Evolutionary conservation across 1,140 invertebrate species (phyloP).

Genomic region (Geopemphigus sp.): DNA sequence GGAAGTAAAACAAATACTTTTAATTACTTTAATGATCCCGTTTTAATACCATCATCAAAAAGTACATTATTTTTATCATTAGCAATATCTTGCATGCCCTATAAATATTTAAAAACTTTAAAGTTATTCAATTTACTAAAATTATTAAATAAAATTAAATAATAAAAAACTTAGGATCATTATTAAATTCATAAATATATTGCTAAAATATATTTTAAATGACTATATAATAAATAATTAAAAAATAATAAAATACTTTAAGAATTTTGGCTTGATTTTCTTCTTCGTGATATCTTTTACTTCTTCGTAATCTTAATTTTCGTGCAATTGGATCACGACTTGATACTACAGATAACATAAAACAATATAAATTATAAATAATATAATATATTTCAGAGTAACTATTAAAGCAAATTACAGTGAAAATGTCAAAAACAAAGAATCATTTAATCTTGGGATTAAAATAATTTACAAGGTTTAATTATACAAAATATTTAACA

Average conservation of each 20-base stretch:
- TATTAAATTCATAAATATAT: no score
- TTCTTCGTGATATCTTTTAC: slow-evolving; percentile 70
- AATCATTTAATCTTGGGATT: no score
- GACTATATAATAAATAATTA: not conserved
- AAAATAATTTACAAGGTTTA: no score
- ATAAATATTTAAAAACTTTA: slow-evolving; percentile 51
- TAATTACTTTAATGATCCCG: slow-evolving; percentile 64
- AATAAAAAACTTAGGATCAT: no score
- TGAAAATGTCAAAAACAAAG: no score
- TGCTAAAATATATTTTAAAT: not conserved
- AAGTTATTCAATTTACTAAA: no score
- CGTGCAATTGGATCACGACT: slow-evolving; percentile 88
- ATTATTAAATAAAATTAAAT: no score
- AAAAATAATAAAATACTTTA: slow-evolving; percentile 60
- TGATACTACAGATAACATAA: slow-evolving; percentile 57
- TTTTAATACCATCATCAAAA: slow-evolving; percentile 63
- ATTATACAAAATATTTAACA: no score
- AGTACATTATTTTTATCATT: slow-evolving; percentile 78
- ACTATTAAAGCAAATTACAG: no score
- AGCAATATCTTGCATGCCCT: slow-evolving; percentile 96
- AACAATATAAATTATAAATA: not conserved
- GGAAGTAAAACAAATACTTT: slow-evolving; percentile 24
- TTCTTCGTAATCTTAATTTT: slow-evolving; percentile 80
- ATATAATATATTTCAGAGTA: not conserved
- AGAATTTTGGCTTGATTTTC: slow-evolving; percentile 93